A percentile compares a stretch with the other conserved stretches of the same genome.
Evolutionary conservation across 2,797 vertebrate species (phyloP).

Genomic region (Pempheris klunzingeri): DNA sequence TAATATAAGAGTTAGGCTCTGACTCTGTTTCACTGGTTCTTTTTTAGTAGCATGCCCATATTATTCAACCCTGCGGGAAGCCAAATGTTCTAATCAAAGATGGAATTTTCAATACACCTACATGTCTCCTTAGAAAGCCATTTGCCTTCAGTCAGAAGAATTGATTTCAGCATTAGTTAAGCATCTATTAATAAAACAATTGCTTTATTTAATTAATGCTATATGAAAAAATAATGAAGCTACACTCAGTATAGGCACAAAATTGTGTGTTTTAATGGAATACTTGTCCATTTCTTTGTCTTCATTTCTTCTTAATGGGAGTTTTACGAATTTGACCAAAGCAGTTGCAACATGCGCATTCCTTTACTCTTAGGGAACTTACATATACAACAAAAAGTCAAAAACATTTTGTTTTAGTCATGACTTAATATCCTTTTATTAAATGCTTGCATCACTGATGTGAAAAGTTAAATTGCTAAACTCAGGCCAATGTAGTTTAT

Average conservation of each 20-base stretch:
- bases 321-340: neutral
- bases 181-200: neutral
- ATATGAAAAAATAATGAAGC: neutral
- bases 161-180: neutral
- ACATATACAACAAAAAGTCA: neutral
- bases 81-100: conserved; percentile 5
- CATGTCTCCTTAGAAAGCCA: neutral
- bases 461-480: no score
- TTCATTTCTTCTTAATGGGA: no score
- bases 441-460: neutral
- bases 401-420: neutral
- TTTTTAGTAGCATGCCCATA: neutral
- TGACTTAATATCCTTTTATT: neutral
- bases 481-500: neutral
- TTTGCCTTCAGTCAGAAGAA: neutral
- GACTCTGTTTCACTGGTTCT: neutral
- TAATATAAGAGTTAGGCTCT: neutral
- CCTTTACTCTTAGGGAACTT: neutral
- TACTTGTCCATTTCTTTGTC: neutral
- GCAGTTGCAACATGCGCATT: neutral
- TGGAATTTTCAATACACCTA: neutral
- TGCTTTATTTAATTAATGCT: neutral
- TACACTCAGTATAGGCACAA: neutral
- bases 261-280: neutral
- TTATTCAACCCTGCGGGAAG: neutral